These are phyloP conservation scores for Thrips palmi DNA, from an alignment of 1,140 invertebrate genomes.

Conservation along the genomic window DNA sequence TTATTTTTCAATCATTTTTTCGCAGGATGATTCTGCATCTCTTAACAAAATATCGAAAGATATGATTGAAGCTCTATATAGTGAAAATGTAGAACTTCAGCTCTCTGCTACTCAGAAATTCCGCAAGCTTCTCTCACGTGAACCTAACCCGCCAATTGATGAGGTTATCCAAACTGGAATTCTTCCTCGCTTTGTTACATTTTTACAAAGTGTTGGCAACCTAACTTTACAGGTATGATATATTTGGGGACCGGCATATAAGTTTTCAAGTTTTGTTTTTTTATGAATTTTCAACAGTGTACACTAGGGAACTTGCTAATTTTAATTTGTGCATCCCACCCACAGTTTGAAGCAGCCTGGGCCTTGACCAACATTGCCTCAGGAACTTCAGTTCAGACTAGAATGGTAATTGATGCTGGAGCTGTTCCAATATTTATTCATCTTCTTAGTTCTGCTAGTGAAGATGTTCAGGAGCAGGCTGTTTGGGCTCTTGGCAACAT, in stretches of 20 bases:
- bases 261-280: too few relatives aligned
- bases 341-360: constrained; percentile 98
- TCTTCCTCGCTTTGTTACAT: constrained; percentile 89
- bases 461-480: constrained; percentile 91
- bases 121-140: constrained; percentile 80
- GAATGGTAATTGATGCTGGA: constrained; percentile 82
- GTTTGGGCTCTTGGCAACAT: constrained; percentile 96
- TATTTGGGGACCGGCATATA: too few relatives aligned
- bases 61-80: constrained; percentile 73
- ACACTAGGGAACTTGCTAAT: not conserved
- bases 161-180: constrained; percentile 96
- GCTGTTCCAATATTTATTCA: constrained; percentile 84
- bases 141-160: constrained; percentile 96
- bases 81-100: constrained; percentile 59
- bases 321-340: constrained; percentile 19
- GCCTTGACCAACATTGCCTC: constrained; percentile 94
- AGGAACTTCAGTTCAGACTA: constrained; percentile 85
- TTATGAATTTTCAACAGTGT: constrained; percentile 2
- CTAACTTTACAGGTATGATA: constrained; percentile 59
- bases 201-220: constrained; percentile 68
- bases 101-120: constrained; percentile 85
- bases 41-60: constrained; percentile 25
- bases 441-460: constrained; percentile 43
- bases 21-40: constrained; percentile 13
- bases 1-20: constrained; percentile 6